A percentile compares a stretch with the other conserved stretches of the same genome.
Evolutionary conservation across 2,113 vertebrate species (phyloP).

Genomic region (Sceloporus tristichus): DNA sequence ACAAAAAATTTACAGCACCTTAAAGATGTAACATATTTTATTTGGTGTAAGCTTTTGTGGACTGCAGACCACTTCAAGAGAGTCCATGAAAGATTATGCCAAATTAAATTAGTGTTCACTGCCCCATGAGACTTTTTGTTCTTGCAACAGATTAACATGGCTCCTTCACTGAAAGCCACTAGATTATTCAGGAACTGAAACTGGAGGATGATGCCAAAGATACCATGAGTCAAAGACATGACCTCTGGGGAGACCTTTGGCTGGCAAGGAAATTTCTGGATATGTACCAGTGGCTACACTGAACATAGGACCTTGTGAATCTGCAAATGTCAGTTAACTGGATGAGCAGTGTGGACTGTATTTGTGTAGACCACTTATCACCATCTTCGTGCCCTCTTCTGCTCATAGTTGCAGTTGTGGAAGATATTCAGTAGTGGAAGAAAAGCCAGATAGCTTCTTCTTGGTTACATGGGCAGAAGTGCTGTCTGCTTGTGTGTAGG

Average conservation of each 20-base stretch:
- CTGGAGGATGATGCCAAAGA: not conserved
- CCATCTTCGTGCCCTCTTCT: not conserved
- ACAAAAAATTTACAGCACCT: no score
- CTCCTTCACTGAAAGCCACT: no score
- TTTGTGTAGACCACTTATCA: not conserved
- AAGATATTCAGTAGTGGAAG: not conserved
- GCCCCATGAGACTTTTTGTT: no score
- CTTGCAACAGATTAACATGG: no score
- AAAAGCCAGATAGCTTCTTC: no score
- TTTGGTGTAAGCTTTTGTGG: no score
- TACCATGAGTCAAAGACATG: no score
- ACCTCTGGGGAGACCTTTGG: no score
- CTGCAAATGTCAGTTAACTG: not conserved
- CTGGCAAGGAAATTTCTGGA: not conserved
- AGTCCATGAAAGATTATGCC: no score
- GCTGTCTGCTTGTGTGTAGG: not conserved
- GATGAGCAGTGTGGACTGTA: not conserved
- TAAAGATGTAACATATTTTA: no score
- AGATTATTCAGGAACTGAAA: not conserved
- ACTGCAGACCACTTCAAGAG: no score
- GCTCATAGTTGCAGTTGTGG: not conserved
- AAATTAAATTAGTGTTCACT: no score
- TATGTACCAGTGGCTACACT: not conserved
- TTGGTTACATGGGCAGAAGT: not conserved
- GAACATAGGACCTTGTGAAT: not conserved